Evolutionary conservation across 2,888 invertebrate genomes (phyloP).

Genomic region (Anarsia innoxiella): DNA sequence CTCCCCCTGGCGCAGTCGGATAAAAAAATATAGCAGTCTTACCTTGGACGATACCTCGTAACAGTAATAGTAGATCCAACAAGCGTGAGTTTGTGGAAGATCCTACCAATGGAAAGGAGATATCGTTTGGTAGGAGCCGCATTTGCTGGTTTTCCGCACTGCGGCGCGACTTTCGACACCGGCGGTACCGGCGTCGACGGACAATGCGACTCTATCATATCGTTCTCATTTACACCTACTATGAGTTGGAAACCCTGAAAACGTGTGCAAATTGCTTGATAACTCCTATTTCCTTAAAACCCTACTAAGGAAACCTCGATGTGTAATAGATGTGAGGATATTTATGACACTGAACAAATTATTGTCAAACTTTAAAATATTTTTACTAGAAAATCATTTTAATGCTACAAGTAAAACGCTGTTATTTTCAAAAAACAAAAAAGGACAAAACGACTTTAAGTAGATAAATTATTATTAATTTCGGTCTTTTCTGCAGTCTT

Average conservation of each 20-base stretch:
- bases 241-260: constrained; percentile 89
- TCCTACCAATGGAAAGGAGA: constrained; percentile 92
- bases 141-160: constrained; percentile 48
- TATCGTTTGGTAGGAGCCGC: constrained; percentile 80
- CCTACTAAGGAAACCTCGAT: too few species aligned
- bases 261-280: neutral
- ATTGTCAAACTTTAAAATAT: too few species aligned
- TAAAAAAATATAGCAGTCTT: too few species aligned
- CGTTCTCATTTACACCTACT: constrained; percentile 67
- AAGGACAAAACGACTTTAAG: too few species aligned
- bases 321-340: too few species aligned
- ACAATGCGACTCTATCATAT: constrained; percentile 56
- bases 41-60: constrained; percentile 95
- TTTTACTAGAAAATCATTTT: too few species aligned
- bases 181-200: constrained; percentile 55
- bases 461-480: too few species aligned
- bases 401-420: too few species aligned
- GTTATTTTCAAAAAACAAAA: too few species aligned
- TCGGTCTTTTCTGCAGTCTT: too few species aligned
- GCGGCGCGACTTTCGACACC: constrained; percentile 64
- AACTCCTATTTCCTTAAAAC: neutral
- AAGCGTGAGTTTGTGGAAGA: constrained; percentile 93
- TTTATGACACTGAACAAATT: too few species aligned
- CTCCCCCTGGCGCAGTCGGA: too few species aligned
- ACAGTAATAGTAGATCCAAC: constrained; percentile 94